Evolutionary conservation across 2,888 invertebrate genomes (phyloP), one percentile per base, ranked within the genome.

Genomic region (Ophion obscuratus): DNA sequence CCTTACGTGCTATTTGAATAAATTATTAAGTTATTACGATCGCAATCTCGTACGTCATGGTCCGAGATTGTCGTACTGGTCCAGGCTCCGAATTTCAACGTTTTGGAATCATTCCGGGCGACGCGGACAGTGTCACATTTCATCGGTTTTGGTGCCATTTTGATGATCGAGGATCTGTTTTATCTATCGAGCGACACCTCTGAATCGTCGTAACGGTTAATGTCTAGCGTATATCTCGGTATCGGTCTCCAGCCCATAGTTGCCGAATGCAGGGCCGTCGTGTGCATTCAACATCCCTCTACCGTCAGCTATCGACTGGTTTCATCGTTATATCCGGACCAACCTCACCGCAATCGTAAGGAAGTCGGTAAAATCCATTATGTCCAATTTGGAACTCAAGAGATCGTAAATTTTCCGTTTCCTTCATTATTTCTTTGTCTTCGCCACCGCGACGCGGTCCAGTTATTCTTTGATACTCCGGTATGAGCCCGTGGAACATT

Each of bases 21-120:
- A 62, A 24, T 53, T 59, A 64, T 62, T 78, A 36, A 11, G 40
- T 67, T 64, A 40, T 57, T 53, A 68, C 78, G 75, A 74, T 70
- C 14, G 47, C 66, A 71, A 82, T 44, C 74, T 85, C 68, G 81
- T 70, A 85, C 78, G 81, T 85, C 85, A 85, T 79, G 85, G 67
- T 75, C 59, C 82, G 82, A 85, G 62, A 70, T 77, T 74, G 4
- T 44, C 47, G 57, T 77, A 61, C 76, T 70, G 36, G 40, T 67
- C n/a, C 67, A 44, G 14, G 17, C 24, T n/a, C 62, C n/a, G 40
- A 36, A 3, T 20, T 47, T 73, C 62, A n/a, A 31, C 57, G 27
- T 40, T 47, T 44, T n/a, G 68, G n/a, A 53, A 44, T 75, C 53
- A 3, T 44, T 61, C 11, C 2, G 10, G 44, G 11, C 20, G 40